Evolutionary conservation across 2,113 vertebrate genomes (phyloP).

Genomic region (Cyphomyrus discorhynchus): DNA sequence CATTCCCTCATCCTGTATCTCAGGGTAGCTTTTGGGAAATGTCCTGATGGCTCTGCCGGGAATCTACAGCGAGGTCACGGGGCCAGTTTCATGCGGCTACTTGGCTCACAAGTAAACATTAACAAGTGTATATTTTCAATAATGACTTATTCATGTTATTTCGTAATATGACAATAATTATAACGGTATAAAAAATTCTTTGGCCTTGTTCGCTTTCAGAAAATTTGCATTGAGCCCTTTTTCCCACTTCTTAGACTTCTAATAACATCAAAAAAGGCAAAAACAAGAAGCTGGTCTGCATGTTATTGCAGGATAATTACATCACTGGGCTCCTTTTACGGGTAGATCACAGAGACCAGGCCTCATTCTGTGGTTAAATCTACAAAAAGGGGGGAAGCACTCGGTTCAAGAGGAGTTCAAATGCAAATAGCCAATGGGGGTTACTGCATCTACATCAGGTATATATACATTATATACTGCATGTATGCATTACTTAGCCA

Average conservation of each 20-base stretch:
- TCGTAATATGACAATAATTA: not conserved
- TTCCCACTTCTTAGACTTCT: not conserved
- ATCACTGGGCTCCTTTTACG: not conserved
- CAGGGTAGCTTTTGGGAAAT: not conserved
- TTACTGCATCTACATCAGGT: not conserved
- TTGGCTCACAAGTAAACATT: not conserved
- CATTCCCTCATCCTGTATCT: not conserved
- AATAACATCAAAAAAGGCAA: not conserved
- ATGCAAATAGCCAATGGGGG: not conserved
- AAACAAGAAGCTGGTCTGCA: not conserved
- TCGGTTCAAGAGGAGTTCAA: not conserved
- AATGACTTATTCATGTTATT: not conserved
- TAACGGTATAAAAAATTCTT: not conserved
- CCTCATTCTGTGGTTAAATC: not conserved
- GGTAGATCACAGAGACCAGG: not conserved
- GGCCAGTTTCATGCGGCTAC: not conserved
- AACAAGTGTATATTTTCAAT: not conserved
- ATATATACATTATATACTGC: not conserved
- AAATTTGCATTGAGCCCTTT: not conserved
- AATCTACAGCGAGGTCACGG: not conserved
- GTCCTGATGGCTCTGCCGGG: not conserved
- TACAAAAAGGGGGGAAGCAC: not conserved
- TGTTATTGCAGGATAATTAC: conserved; percentile 5
- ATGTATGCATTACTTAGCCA: not conserved
- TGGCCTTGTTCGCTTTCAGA: not conserved